Conservation (phyloP, 2,888 invertebrate species). For the Lasius platythorax region DNA sequence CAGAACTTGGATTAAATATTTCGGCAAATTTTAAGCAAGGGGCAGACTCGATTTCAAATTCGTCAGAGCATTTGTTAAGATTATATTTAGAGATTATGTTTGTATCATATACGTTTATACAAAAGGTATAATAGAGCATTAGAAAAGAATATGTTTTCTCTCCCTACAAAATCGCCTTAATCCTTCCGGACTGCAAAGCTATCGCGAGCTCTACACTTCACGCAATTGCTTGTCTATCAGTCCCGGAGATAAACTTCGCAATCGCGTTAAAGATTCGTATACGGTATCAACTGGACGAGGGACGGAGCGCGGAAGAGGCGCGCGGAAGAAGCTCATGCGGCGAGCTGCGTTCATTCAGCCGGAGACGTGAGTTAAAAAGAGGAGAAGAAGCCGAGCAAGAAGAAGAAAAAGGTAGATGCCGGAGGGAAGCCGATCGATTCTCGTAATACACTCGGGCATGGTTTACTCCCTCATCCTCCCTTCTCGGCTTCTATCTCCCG, state of each 20-base stretch:
- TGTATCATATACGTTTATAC: not conserved
- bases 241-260: constrained; percentile 53
- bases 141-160: not conserved
- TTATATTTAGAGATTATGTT: not conserved
- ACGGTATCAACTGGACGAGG: constrained; percentile 59
- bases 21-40: not conserved
- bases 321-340: constrained; percentile 63
- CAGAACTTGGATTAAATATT: not conserved
- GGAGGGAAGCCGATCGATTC: constrained; percentile 76
- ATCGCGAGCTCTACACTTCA: constrained; percentile 24
- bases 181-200: constrained; percentile 15
- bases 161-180: not conserved
- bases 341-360: constrained; percentile 64
- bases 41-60: not conserved
- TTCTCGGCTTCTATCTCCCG: constrained; percentile 69
- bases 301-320: constrained; percentile 54
- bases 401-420: constrained; percentile 55
- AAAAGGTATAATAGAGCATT: not conserved
- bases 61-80: not conserved
- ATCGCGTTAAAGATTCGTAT: constrained; percentile 64
- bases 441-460: constrained; percentile 73
- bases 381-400: constrained; percentile 49
- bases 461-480: constrained; percentile 64
- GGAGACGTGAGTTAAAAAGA: constrained; percentile 60
- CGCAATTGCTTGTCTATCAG: constrained; percentile 41